phyloP scores from a whole-genome alignment of 2,888 invertebrate genomes.

The Agrochola lota region DNA sequence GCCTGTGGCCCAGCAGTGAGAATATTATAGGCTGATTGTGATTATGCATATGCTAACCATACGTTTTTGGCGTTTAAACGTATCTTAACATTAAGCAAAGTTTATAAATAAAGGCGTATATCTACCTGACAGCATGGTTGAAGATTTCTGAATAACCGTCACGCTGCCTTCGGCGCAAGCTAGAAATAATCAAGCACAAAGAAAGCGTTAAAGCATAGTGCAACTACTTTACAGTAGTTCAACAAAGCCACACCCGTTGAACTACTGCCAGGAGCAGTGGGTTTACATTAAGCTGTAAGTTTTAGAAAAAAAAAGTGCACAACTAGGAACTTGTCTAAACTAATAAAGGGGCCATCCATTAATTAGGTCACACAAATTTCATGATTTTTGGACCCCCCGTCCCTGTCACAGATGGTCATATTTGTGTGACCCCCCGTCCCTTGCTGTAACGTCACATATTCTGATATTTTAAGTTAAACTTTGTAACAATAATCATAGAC shows the following conservation, averaged over 20 bases:
- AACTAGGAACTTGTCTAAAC: not conserved
- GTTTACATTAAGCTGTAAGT: not conserved
- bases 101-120: not conserved
- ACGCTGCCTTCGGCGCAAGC: conserved; percentile 31
- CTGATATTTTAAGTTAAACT: not conserved
- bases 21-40: no score
- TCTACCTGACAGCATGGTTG: conserved; percentile 44
- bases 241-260: not conserved
- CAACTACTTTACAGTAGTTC: conserved; percentile 10
- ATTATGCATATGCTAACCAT: no score
- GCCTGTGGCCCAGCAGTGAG: no score
- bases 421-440: not conserved
- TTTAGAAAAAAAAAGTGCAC: not conserved
- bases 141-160: conserved; percentile 43
- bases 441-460: not conserved
- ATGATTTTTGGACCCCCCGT: not conserved
- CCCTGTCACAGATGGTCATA: not conserved
- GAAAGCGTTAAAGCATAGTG: conserved; percentile 38
- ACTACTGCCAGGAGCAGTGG: not conserved
- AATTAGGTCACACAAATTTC: not conserved
- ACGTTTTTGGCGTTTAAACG: not conserved
- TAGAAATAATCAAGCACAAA: conserved; percentile 46
- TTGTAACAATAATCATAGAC: not conserved
- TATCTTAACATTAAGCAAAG: not conserved
- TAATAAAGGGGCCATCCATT: not conserved